Base-by-base conservation (phyloP, 2,113 vertebrate genomes). In the Malurus melanocephalus region DNA sequence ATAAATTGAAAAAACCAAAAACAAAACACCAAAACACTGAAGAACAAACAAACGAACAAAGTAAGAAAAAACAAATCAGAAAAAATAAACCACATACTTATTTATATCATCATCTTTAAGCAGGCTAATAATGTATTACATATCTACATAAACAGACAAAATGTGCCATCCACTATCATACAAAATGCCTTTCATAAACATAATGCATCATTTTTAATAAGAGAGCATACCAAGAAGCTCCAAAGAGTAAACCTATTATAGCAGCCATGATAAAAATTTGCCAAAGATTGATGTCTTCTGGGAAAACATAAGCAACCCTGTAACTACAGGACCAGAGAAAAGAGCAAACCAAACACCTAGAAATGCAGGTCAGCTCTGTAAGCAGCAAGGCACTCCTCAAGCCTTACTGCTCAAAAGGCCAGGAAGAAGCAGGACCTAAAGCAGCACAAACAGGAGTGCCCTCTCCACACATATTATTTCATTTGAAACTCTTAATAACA, bases 401-500 rank as follows among this genome's bases (percentile, higher is more conserved):
- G 18, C 16, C n/a, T 35, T 48, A 28, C 32, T 35, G 33, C 28
- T 64, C n/a, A 72, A 74, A 73, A 49, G 40, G 21, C 5, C 22
- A 82, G 24, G 27, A 77, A 57, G 35, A 80, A 77, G 30, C 4
- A 57, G 45, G 52, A 79, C 28, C 8, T 33, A 89, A 69, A 78
- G 65, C 27, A 64, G 33, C 42, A 93, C 5, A 28, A 62, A 48
- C 10, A 52, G 11, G 22, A 60, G 32, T 13, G 24, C 10, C 6
- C 32, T 84, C 16, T 6, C 13, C 12, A 10, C 9, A 55, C 8
- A 13, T 73, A 65, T 28, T 59, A 35, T 15, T 30, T 72, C 20
- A 57, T 78, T 60, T 57, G 32, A 83, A 85, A 85, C 43, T 77
- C 24, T 82, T 75, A 73, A 16, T 28, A 78, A 53, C 28, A 89